phyloP scores from a whole-genome alignment of 2,113 vertebrate genomes.

The Rhabdornis inornatus region DNA sequence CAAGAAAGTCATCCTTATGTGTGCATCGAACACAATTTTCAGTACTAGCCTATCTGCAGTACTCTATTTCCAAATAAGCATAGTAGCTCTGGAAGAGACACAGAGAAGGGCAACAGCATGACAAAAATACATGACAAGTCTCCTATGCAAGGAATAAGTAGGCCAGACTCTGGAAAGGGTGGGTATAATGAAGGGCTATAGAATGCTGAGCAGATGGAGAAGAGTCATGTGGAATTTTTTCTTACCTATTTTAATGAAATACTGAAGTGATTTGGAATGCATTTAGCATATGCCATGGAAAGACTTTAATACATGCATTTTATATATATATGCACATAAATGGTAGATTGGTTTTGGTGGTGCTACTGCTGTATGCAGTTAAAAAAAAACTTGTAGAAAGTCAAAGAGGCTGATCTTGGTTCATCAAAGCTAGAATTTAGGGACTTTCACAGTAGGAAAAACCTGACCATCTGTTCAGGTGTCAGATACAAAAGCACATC shows the following conservation, averaged over 20 bases:
- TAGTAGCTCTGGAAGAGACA: neutral
- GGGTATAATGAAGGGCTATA: neutral
- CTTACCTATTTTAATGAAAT: neutral
- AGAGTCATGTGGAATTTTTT: neutral
- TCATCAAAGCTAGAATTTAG: neutral
- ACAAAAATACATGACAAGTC: neutral
- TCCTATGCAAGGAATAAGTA: neutral
- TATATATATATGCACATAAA: too few relatives aligned
- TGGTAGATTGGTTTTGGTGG: neutral
- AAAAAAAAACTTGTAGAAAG: neutral
- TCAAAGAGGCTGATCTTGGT: neutral
- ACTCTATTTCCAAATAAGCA: neutral
- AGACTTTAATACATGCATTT: neutral
- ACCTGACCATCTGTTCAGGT: neutral
- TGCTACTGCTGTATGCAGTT: neutral
- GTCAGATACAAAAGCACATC: accelerated
- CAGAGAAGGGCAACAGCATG: neutral
- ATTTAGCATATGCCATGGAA: neutral
- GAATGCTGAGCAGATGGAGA: neutral
- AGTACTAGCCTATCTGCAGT: neutral
- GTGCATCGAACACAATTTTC: neutral
- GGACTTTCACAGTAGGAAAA: neutral
- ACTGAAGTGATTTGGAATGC: neutral
- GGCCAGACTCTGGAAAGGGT: neutral
- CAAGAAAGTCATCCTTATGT: neutral